Percentiles rank a stretch among this genome's conserved stretches.
Evolutionary conservation across 2,797 vertebrate species (phyloP).

Genomic region (Sarcoramphus papa): DNA sequence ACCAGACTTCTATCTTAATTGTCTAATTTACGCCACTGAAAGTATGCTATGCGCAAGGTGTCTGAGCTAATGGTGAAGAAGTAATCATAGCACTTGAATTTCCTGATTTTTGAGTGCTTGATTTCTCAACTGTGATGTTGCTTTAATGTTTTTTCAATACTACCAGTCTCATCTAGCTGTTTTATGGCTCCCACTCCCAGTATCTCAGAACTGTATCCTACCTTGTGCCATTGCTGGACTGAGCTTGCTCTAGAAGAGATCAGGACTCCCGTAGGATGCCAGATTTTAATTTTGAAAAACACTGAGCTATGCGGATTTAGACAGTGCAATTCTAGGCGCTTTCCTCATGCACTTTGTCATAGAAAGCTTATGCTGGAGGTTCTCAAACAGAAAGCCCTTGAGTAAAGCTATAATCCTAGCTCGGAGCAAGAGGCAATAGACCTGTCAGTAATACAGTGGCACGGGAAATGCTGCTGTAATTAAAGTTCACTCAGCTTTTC

Average conservation of each 20-base stretch:
- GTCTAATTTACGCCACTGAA: background rate
- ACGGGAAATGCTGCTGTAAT: constrained; percentile 45
- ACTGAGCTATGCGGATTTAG: background rate
- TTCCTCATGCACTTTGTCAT: background rate
- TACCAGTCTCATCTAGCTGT: background rate
- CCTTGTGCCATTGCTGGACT: background rate
- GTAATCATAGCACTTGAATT: background rate
- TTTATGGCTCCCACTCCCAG: background rate
- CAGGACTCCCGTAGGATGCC: background rate
- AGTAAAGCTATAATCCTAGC: constrained; percentile 49
- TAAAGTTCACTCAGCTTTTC: constrained; percentile 41
- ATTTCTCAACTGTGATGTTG: background rate
- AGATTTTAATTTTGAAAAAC: background rate
- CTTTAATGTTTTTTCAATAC: background rate
- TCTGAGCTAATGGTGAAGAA: background rate
- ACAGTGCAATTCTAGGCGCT: background rate
- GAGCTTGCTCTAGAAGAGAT: background rate
- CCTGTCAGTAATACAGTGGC: constrained; percentile 3
- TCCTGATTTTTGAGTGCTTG: background rate
- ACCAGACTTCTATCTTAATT: background rate
- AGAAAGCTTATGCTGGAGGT: background rate
- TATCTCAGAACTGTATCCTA: background rate
- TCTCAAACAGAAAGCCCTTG: constrained; percentile 25
- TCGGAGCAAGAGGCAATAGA: constrained; percentile 35
- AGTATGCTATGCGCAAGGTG: background rate